Percentiles rank a stretch among this genome's conserved stretches.
Evolutionary conservation across 2,113 vertebrate species (phyloP).

Genomic region (Tachycineta bicolor): DNA sequence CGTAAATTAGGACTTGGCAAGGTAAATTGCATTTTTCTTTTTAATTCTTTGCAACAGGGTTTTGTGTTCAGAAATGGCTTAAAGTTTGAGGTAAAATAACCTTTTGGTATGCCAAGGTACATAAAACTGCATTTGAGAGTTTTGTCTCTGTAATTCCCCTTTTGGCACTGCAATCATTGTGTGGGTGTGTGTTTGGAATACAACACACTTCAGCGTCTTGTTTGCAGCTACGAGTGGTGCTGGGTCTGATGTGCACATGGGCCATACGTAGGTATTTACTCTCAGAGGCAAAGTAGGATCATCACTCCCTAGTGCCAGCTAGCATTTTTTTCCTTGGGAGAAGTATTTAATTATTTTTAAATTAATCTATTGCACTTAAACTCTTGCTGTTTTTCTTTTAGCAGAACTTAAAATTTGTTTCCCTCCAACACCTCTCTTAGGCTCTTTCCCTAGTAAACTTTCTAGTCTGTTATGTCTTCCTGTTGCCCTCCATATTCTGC

Average conservation of each 20-base stretch:
- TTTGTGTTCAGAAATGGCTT: background rate
- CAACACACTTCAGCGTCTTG: background rate
- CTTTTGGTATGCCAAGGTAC: background rate
- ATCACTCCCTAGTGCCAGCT: background rate
- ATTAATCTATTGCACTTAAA: background rate
- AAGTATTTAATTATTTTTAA: background rate
- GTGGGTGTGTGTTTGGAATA: background rate
- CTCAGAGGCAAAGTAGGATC: background rate
- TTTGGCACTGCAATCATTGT: background rate
- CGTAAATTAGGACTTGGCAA: background rate
- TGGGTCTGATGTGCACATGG: accelerated
- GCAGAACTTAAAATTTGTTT: background rate
- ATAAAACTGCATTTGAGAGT: background rate
- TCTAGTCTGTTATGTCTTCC: background rate
- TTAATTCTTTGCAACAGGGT: background rate
- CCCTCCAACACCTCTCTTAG: background rate
- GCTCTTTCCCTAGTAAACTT: background rate
- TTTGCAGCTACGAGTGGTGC: background rate
- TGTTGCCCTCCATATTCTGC: background rate
- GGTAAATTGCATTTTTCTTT: slow-evolving; percentile 15
- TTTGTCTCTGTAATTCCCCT: background rate
- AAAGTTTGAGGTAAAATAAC: background rate
- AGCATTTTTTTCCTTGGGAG: background rate
- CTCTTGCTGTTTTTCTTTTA: background rate
- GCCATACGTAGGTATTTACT: background rate